Percentiles rank a stretch among this genome's conserved stretches.
These are phyloP conservation scores for Agapostemon virescens DNA, from an alignment of 2,888 invertebrate genomes.

Conservation along the genomic window DNA sequence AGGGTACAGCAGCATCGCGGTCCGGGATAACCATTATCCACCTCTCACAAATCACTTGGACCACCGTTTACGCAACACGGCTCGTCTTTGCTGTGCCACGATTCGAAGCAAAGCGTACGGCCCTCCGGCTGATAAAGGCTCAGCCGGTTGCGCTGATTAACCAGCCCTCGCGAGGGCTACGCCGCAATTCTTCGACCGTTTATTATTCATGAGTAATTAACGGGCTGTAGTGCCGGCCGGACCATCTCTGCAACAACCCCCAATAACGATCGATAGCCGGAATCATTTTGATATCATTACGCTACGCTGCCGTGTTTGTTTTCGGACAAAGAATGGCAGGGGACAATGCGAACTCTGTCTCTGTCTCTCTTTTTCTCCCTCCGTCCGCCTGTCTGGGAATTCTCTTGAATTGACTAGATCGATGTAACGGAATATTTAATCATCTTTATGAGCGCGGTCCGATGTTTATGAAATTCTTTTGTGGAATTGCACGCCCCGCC, in stretches of 20 bases:
- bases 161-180: not conserved
- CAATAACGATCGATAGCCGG: constrained; percentile 12
- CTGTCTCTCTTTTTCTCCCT: not conserved
- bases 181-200: constrained; percentile 7
- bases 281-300: constrained; percentile 23
- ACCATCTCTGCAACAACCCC: not conserved
- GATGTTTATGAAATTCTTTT: constrained; percentile 8
- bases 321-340: not conserved
- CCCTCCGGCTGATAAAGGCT: constrained; percentile 27
- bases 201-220: constrained; percentile 36
- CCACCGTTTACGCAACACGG: constrained; percentile 55
- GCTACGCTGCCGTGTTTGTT: constrained; percentile 29
- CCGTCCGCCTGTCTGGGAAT: not conserved
- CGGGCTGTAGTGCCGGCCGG: not conserved
- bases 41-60: constrained; percentile 77
- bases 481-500: not conserved
- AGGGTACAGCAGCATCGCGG: constrained; percentile 61
- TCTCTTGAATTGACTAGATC: not conserved
- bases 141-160: not conserved
- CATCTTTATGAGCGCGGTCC: not conserved
- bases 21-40: constrained; percentile 76
- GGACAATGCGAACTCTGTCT: not conserved
- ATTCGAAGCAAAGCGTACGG: constrained; percentile 36
- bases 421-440: constrained; percentile 11
- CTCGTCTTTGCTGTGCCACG: constrained; percentile 53